Conservation (phyloP, 2,113 vertebrate species). For the Pituophis catenifer region DNA sequence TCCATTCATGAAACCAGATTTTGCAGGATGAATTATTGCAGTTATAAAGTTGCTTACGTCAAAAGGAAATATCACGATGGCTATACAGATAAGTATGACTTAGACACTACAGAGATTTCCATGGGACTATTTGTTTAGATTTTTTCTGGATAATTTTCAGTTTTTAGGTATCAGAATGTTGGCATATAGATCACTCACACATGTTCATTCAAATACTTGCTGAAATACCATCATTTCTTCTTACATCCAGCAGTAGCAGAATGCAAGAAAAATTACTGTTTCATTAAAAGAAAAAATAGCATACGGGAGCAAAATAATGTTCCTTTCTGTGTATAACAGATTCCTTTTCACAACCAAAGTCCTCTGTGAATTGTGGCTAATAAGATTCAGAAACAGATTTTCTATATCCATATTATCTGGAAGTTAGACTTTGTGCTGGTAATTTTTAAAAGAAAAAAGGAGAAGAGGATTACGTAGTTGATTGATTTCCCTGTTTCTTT, state of each 20-base stretch:
- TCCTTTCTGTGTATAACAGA: neutral
- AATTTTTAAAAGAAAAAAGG: neutral
- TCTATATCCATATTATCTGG: neutral
- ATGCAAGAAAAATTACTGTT: neutral
- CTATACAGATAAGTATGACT: neutral
- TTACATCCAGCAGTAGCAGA: neutral
- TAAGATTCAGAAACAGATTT: neutral
- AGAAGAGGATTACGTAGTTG: neutral
- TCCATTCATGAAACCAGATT: neutral
- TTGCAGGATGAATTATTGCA: neutral
- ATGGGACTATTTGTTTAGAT: neutral
- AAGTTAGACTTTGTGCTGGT: neutral
- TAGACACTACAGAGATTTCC: neutral
- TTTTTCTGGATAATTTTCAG: neutral
- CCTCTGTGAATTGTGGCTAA: neutral
- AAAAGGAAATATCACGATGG: neutral
- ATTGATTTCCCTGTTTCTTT: neutral
- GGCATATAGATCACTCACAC: neutral
- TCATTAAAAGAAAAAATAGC: neutral
- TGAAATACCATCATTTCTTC: neutral
- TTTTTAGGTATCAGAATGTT: neutral
- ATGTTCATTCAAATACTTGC: neutral
- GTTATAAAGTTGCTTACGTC: neutral
- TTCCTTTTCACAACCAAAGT: neutral
- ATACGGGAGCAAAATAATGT: neutral